Evolutionary conservation across 2,797 vertebrate genomes (phyloP).

Genomic region (Aphelocoma californica): DNA sequence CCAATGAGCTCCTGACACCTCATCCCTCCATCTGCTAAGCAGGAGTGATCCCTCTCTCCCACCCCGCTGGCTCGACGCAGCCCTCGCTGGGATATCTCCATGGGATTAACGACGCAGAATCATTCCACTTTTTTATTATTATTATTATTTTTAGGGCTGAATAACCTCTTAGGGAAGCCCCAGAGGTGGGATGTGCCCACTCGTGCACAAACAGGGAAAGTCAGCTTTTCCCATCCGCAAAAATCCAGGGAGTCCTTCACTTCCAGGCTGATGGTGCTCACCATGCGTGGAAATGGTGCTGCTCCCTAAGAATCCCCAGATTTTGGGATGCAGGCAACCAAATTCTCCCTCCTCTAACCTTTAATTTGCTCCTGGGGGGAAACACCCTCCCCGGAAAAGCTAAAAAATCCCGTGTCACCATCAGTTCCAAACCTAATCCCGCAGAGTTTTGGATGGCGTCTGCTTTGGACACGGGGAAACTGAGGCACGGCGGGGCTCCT

Average conservation of each 20-base stretch:
- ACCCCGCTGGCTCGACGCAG: accelerated
- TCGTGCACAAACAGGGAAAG: background rate
- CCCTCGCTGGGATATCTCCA: background rate
- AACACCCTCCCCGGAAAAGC: background rate
- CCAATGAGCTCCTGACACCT: background rate
- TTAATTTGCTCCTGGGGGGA: background rate
- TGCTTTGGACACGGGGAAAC: background rate
- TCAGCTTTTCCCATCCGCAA: background rate
- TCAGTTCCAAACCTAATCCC: background rate
- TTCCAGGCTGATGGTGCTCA: background rate
- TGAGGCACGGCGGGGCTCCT: background rate
- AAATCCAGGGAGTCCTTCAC: background rate
- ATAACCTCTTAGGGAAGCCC: background rate
- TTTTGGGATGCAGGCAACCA: background rate
- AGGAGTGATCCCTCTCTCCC: background rate
- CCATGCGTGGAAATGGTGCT: accelerated
- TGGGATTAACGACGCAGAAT: background rate
- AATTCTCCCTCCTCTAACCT: background rate
- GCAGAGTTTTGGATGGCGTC: accelerated
- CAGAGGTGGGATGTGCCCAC: background rate
- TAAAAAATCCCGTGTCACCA: background rate
- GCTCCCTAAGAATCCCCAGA: accelerated
- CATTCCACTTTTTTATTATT: background rate
- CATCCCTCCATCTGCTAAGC: accelerated
- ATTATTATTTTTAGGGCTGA: background rate